A percentile compares a stretch with the other conserved stretches of the same genome.
phyloP scores from a whole-genome alignment of 1,140 invertebrate genomes.

The Nasonia vitripennis region DNA sequence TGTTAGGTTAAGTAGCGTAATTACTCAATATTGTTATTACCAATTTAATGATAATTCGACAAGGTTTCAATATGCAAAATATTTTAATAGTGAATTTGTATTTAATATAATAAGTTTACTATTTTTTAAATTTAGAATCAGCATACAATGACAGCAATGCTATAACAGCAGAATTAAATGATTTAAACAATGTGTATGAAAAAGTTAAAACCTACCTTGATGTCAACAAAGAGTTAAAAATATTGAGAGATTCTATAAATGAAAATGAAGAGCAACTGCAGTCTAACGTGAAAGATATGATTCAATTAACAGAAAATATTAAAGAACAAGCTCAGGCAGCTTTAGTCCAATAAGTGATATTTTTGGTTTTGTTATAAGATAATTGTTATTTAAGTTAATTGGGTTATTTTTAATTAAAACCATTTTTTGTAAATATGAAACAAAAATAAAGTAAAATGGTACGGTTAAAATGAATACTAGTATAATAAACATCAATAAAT shows the following conservation, averaged over 20 bases:
- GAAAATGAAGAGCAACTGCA: constrained; percentile 58
- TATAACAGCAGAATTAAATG: constrained; percentile 53
- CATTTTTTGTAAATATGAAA: background rate
- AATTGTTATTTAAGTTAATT: background rate
- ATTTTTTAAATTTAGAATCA: constrained; percentile 48
- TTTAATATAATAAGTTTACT: background rate
- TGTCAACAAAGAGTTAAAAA: constrained; percentile 61
- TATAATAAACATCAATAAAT: constrained; percentile 41
- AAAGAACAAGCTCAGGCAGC: constrained; percentile 68
- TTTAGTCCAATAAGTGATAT: constrained; percentile 54
- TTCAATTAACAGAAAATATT: constrained; percentile 65
- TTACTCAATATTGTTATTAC: background rate
- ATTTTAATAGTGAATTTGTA: constrained; percentile 13
- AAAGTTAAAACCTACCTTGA: constrained; percentile 65
- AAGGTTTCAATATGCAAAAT: background rate
- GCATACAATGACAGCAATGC: constrained; percentile 53
- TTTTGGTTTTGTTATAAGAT: background rate
- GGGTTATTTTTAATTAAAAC: background rate
- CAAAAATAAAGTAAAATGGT: constrained; percentile 2
- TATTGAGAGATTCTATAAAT: constrained; percentile 58
- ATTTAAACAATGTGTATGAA: constrained; percentile 62
- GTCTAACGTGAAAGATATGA: constrained; percentile 61
- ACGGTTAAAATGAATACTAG: constrained; percentile 19
- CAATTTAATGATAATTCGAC: too few species aligned
- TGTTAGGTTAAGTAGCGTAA: background rate